Evolutionary conservation across 2,113 vertebrate species (phyloP).

Genomic region (Zapus hudsonius): DNA sequence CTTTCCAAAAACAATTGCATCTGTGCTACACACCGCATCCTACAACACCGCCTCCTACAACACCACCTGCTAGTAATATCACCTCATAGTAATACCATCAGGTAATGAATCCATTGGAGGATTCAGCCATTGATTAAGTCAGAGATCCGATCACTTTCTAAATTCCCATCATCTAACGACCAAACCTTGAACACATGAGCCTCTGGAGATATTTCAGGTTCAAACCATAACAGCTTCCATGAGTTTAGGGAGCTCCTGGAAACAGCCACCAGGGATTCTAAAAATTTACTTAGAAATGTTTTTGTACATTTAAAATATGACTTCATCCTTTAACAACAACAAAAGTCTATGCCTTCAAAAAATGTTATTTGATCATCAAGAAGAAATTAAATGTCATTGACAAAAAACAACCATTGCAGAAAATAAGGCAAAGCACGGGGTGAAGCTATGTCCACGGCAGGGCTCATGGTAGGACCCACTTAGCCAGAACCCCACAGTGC

Average conservation of each 20-base stretch:
- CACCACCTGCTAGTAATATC: too few relatives aligned
- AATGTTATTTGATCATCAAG: not conserved
- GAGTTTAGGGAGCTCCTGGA: not conserved
- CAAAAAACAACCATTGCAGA: too few relatives aligned
- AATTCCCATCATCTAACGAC: too few relatives aligned
- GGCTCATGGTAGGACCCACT: not conserved
- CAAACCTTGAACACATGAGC: too few relatives aligned
- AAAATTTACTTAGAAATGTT: not conserved
- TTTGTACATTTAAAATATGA: conserved; percentile 17
- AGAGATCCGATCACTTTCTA: not conserved
- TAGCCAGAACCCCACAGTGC: not conserved
- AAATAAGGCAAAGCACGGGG: not conserved
- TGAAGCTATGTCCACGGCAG: not conserved
- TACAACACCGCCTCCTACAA: too few relatives aligned
- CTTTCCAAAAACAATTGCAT: not conserved
- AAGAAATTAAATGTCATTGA: not conserved
- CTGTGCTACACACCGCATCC: too few relatives aligned
- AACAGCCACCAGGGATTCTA: not conserved
- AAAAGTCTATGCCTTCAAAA: not conserved
- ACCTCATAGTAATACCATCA: not conserved
- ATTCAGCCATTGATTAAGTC: not conserved
- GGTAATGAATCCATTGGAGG: not conserved
- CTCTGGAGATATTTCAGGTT: not conserved
- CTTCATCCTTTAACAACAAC: not conserved
- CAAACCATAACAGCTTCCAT: not conserved